These are phyloP conservation scores for Megalurothrips usitatus DNA, from an alignment of 2,888 invertebrate species.

Conservation along the genomic window DNA sequence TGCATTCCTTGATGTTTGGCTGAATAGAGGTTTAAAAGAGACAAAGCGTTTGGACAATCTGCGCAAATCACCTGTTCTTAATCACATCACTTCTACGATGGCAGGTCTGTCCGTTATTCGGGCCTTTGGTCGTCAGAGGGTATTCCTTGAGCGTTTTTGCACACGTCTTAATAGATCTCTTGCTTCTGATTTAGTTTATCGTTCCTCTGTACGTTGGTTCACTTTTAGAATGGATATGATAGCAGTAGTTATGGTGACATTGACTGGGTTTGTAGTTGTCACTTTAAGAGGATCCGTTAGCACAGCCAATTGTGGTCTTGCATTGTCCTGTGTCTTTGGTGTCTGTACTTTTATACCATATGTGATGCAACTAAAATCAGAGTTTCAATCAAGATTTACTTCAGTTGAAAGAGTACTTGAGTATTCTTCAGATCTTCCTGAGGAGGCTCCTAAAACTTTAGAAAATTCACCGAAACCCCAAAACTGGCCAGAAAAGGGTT, in stretches of 20 bases:
- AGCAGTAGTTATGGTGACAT: slow-evolving; percentile 46
- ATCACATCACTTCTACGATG: slow-evolving; percentile 34
- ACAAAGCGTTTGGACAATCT: slow-evolving; percentile 34
- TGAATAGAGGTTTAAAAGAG: slow-evolving; percentile 34
- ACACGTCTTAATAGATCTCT: not conserved
- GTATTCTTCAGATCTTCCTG: slow-evolving; percentile 1
- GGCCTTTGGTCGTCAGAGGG: slow-evolving; percentile 32
- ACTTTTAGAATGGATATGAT: slow-evolving; percentile 29
- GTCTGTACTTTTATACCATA: slow-evolving; percentile 56
- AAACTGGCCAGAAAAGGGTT: slow-evolving; percentile 52
- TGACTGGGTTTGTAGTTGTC: slow-evolving; percentile 51
- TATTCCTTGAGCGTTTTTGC: slow-evolving; percentile 31
- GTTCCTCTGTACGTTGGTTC: slow-evolving; percentile 7
- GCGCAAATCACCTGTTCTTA: slow-evolving; percentile 33
- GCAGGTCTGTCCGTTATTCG: slow-evolving; percentile 33
- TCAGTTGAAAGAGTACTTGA: slow-evolving; percentile 50
- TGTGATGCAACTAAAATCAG: slow-evolving; percentile 49
- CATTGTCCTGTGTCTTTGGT: slow-evolving; percentile 56
- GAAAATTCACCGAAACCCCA: slow-evolving; percentile 39
- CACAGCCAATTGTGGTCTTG: slow-evolving; percentile 58
- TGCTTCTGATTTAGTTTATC: not conserved
- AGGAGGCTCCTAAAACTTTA: slow-evolving; percentile 32
- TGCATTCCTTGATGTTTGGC: slow-evolving; percentile 33
- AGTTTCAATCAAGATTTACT: slow-evolving; percentile 50
- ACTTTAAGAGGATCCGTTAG: slow-evolving; percentile 47